These are phyloP conservation scores for Zaprionus tsacasi DNA, from an alignment of 1,140 invertebrate species.

Conservation along the genomic window DNA sequence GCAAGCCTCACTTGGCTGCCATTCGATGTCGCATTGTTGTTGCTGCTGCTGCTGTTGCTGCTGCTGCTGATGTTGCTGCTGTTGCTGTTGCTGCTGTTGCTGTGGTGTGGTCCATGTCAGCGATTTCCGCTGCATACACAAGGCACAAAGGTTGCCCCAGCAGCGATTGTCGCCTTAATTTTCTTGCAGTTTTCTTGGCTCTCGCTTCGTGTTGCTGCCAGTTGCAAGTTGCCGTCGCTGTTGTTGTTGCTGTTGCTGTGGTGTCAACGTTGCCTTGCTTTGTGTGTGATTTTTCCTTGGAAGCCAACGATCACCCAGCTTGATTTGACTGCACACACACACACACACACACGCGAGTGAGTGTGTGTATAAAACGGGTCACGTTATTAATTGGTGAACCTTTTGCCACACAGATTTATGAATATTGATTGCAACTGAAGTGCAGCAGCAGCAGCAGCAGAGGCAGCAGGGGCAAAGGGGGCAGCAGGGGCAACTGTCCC, in stretches of 20 bases:
- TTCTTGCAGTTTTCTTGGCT: conserved; percentile 79
- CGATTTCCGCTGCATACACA: conserved; percentile 75
- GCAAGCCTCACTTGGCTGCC: conserved; percentile 68
- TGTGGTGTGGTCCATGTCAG: conserved; percentile 79
- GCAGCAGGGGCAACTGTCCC: conserved; percentile 14
- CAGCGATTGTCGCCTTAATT: conserved; percentile 73
- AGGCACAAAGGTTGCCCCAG: conserved; percentile 76
- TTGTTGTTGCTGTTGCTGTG: conserved; percentile 23
- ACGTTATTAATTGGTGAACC: conserved; percentile 82
- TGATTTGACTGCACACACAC: conserved; percentile 55
- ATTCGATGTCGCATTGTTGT: conserved; percentile 42
- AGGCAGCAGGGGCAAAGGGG: too few relatives aligned
- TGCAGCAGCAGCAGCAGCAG: conserved; percentile 61
- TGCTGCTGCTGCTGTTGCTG: conserved; percentile 50
- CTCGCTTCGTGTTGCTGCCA: conserved; percentile 51
- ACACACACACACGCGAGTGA: background rate
- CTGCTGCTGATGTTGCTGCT: conserved; percentile 48
- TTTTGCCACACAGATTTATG: conserved; percentile 72
- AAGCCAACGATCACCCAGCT: conserved; percentile 76
- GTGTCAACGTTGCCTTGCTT: conserved; percentile 70
- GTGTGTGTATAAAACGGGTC: conserved; percentile 65
- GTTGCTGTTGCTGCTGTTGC: conserved; percentile 29
- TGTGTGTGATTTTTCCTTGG: conserved; percentile 80
- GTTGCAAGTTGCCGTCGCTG: conserved; percentile 41
- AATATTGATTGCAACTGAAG: conserved; percentile 76